These are phyloP conservation scores for Podargus strigoides DNA, from an alignment of 2,797 vertebrate species.

Conservation along the genomic window DNA sequence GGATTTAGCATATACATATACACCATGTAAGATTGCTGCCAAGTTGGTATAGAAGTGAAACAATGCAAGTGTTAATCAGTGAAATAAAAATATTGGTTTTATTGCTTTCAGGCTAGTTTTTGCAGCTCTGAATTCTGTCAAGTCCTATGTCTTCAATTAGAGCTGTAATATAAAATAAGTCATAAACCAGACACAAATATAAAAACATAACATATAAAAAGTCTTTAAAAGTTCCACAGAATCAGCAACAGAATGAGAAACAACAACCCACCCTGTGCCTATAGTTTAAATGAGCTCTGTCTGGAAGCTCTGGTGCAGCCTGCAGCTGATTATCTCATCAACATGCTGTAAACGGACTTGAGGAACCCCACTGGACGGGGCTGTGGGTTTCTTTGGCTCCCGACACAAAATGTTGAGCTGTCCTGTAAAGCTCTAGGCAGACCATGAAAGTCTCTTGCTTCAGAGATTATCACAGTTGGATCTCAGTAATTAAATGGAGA, in stretches of 20 bases:
- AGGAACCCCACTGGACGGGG: neutral
- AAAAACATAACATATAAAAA: neutral
- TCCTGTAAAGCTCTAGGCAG: neutral
- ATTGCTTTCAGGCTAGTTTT: conserved; percentile 12
- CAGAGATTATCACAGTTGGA: neutral
- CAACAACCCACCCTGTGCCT: neutral
- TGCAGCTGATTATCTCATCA: conserved; percentile 1
- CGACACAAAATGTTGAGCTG: neutral
- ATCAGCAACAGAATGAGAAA: neutral
- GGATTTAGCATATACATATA: neutral
- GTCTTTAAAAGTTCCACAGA: neutral
- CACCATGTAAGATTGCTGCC: neutral
- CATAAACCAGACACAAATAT: conserved; percentile 13
- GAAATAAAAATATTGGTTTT: conserved; percentile 25
- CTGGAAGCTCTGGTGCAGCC: neutral
- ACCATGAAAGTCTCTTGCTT: neutral
- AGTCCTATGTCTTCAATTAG: conserved; percentile 32
- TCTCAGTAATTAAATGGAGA: conserved; percentile 8
- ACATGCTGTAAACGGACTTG: neutral
- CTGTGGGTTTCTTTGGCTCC: neutral
- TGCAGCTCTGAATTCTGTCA: conserved; percentile 10
- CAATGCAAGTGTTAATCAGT: conserved; percentile 21
- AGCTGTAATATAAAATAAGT: conserved; percentile 21
- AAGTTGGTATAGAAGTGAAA: neutral
- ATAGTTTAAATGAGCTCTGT: neutral